Conservation (phyloP, 2,113 vertebrate species). For the Entelurus aequoreus region DNA sequence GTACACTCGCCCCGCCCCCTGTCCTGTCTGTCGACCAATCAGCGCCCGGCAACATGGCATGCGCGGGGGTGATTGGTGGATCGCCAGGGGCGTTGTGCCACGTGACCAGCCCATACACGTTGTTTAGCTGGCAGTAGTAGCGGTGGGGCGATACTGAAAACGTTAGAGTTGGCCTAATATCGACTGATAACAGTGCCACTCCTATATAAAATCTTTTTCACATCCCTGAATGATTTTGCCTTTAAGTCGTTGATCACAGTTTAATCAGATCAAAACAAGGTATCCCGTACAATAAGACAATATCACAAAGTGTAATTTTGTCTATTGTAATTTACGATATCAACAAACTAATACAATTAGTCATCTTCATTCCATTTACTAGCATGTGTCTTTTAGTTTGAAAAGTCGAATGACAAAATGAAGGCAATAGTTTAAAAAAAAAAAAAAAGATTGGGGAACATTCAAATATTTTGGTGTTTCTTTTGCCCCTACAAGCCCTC, state of each 20-base stretch:
- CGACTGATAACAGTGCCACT: background rate
- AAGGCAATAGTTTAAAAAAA: too few species aligned
- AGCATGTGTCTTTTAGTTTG: too few species aligned
- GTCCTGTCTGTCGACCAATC: conserved; percentile 47
- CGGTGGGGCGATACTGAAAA: too few species aligned
- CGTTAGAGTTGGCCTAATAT: too few species aligned
- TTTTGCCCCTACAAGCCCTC: too few species aligned
- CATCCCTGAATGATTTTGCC: too few species aligned
- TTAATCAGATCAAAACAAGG: too few species aligned
- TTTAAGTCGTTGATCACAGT: too few species aligned
- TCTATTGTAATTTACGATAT: background rate
- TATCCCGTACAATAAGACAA: background rate
- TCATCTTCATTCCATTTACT: background rate
- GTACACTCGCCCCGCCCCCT: background rate
- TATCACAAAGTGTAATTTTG: background rate
- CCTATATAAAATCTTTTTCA: too few species aligned
- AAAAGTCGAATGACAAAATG: too few species aligned
- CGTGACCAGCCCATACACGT: conserved; percentile 13
- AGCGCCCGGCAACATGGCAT: conserved; percentile 6
- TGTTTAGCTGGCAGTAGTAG: background rate
- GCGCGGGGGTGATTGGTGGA: conserved; percentile 37
- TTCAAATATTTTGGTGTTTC: too few species aligned
- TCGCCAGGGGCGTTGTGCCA: conserved; percentile 24
- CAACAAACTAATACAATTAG: background rate
- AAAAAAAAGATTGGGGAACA: too few species aligned